Evolutionary conservation across 23 tunicate species (phyloP).

Genomic region (Oikopleura albicans): DNA sequence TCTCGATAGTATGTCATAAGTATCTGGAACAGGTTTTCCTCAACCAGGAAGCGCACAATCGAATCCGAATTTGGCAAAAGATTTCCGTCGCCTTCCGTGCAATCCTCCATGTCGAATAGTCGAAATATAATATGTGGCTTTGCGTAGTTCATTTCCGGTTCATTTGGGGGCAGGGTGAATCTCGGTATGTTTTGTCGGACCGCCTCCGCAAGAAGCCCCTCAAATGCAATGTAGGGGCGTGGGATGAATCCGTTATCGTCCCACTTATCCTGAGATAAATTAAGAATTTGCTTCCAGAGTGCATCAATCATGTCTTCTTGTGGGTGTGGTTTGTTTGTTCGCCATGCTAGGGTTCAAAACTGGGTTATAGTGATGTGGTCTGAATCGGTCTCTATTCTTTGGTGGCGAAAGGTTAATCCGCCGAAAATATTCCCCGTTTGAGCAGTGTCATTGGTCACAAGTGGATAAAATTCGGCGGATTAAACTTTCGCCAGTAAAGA

Average conservation of each 20-base stretch:
- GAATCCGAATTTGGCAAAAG: constrained; percentile 69
- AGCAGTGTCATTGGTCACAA: too few species aligned
- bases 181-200: constrained; percentile 56
- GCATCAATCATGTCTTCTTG: constrained; percentile 29
- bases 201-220: constrained; percentile 44
- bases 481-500: too few species aligned
- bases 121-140: constrained; percentile 53
- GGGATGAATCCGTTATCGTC: constrained; percentile 51
- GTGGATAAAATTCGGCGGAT: too few species aligned
- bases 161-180: constrained; percentile 75
- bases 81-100: constrained; percentile 52
- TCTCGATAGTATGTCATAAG: constrained; percentile 35
- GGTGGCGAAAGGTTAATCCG: too few species aligned
- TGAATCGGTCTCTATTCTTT: too few species aligned
- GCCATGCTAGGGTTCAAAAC: too few species aligned
- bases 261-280: constrained; percentile 68
- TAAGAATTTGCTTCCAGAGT: constrained; percentile 60
- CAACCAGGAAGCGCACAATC: constrained; percentile 73
- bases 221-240: constrained; percentile 71
- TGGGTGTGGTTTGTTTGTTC: neutral
- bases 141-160: constrained; percentile 38
- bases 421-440: too few species aligned
- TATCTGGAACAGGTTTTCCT: constrained; percentile 34
- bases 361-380: too few species aligned
- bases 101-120: constrained; percentile 84